These are phyloP conservation scores for Hylyphantes graminicola DNA, from an alignment of 1,140 invertebrate species.

Conservation along the genomic window DNA sequence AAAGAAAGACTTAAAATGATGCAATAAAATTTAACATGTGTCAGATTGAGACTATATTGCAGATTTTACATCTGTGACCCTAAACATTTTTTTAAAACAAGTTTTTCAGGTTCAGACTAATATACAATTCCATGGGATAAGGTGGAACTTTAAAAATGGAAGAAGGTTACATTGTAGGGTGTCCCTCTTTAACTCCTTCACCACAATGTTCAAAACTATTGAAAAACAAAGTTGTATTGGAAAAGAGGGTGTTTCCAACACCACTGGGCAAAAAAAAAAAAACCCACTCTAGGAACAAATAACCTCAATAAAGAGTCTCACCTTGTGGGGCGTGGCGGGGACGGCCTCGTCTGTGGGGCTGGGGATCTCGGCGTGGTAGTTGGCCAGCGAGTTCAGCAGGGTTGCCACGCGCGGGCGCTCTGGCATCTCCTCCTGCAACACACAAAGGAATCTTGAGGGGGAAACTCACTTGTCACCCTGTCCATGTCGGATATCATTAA, in stretches of 20 bases:
- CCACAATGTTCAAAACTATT: no score
- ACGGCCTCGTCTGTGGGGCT: slow-evolving; percentile 80
- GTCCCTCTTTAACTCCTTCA: neutral
- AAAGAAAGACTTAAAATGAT: no score
- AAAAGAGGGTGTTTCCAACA: no score
- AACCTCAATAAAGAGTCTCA: slow-evolving; percentile 32
- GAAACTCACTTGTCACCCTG: no score
- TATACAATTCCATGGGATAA: neutral
- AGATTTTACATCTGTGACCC: no score
- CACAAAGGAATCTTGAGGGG: neutral
- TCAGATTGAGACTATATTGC: no score
- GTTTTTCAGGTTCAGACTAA: no score
- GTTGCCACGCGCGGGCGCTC: slow-evolving; percentile 86
- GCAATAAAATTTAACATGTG: no score
- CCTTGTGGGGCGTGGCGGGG: slow-evolving; percentile 56
- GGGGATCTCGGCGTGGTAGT: slow-evolving; percentile 92
- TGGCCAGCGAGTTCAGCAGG: slow-evolving; percentile 87
- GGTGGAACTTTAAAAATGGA: neutral
- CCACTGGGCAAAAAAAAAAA: no score
- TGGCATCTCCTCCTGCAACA: slow-evolving; percentile 84
- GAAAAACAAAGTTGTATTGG: no score
- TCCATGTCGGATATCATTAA: neutral
- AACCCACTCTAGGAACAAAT: no score
- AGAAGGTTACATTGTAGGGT: neutral
- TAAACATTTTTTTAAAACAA: no score